Evolutionary conservation across 1,140 invertebrate species (phyloP), one percentile per base, ranked within the genome.

Genomic region (Drosophila lini): DNA sequence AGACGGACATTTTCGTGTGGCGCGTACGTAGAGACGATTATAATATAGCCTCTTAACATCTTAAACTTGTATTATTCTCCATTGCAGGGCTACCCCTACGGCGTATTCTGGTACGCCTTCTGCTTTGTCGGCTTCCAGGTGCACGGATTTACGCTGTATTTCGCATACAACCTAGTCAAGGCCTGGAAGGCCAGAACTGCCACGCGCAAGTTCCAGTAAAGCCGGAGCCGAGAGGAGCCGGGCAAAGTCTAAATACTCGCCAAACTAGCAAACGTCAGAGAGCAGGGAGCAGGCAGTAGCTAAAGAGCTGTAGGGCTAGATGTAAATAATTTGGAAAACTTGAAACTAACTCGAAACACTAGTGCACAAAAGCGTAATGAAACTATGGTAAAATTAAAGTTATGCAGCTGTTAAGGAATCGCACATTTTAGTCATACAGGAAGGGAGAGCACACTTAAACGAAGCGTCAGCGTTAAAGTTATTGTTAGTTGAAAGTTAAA

Each of bases 51-150:
- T 6, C 3, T 13, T 19, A 13, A 16, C 25, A 8, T 4, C 1
- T 13, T 10, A 11, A 36, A 44, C 44, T n/a, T 34, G 0, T 10
- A 9, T 16, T n/a, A 11, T 5, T 19, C 4, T 34, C 34, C 0
- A 61, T 95, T 94, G 59, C 93, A 98, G 96, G 96, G 95, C 34
- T 96, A 97, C 85, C 98, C 98, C 0, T 97, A 98, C 92, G 97
- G 97, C 32, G 93, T 99, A 19, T 93, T 99, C 61, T 99, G 98
- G 98, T 98, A 98, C 92, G 96, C 95, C 48, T 99, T 99, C 93
- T 95, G 99, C 53, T 92, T 97, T 19, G 91, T 98, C 3, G 97
- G 97, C 16, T 94, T 97, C 31, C 98, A 99, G 94, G 95, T 99
- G 47, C 98, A 99, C 92, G 94, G 94, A 32, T 98, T 99, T 92